Conservation (phyloP, 2,113 vertebrate species). For the Sorex araneus region DNA sequence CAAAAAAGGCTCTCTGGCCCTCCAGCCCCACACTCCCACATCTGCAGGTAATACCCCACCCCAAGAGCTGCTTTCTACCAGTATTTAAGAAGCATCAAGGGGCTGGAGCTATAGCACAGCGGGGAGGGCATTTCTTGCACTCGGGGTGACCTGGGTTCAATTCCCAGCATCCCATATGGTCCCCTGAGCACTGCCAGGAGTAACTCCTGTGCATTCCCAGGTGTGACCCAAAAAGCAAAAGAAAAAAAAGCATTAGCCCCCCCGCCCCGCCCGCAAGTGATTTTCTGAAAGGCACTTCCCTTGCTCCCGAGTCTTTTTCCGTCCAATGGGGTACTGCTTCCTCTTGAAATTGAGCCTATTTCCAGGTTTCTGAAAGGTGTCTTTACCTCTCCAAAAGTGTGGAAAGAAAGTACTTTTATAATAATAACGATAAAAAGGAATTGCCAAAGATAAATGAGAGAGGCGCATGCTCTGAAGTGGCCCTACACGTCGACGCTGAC, state of each 20-base stretch:
- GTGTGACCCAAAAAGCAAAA: no score
- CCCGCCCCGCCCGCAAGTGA: neutral
- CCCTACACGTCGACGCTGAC: slow-evolving; percentile 31
- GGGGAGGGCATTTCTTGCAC: no score
- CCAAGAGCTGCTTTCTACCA: neutral
- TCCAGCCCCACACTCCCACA: neutral
- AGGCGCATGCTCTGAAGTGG: neutral
- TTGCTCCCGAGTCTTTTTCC: neutral
- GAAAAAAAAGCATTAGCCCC: no score
- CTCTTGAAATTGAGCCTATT: neutral
- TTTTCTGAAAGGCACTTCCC: slow-evolving; percentile 19
- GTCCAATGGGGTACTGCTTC: neutral
- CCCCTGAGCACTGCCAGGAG: no score
- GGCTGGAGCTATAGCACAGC: no score
- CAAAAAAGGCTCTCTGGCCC: neutral
- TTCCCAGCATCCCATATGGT: no score
- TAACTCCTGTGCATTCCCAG: no score
- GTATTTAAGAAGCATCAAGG: no score
- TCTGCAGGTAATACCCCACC: neutral
- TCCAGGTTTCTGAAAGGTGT: slow-evolving; percentile 42
- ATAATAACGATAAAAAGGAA: no score
- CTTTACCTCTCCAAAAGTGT: slow-evolving; percentile 38
- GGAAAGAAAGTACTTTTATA: no score
- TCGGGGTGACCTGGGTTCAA: no score
- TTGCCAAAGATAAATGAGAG: neutral